A percentile compares a stretch with the other conserved stretches of the same genome.
phyloP scores from a whole-genome alignment of 2,113 vertebrate species.

The Microtus montanus region DNA sequence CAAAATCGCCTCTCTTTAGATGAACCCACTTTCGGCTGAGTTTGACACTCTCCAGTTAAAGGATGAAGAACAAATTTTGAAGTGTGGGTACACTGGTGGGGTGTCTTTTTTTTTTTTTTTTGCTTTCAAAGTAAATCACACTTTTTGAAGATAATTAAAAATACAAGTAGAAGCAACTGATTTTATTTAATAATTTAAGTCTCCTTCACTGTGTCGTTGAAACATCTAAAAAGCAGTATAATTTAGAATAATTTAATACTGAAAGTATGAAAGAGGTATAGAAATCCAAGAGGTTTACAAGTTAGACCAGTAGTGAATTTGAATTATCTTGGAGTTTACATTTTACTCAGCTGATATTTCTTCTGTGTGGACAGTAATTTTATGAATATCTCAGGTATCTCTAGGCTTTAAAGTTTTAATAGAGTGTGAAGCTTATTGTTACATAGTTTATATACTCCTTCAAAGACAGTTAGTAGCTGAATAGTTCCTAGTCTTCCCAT shows the following conservation, averaged over 20 bases:
- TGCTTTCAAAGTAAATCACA: conserved; percentile 72
- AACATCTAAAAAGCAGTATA: conserved; percentile 76
- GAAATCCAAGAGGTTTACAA: conserved; percentile 74
- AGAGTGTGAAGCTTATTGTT: conserved; percentile 65
- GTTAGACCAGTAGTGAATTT: conserved; percentile 74
- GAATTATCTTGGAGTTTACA: conserved; percentile 43
- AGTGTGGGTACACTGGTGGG: conserved; percentile 74
- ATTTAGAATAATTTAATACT: conserved; percentile 78
- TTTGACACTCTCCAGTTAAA: conserved; percentile 74
- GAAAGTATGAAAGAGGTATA: conserved; percentile 60
- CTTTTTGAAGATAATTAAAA: conserved; percentile 84
- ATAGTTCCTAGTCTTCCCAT: conserved; percentile 32
- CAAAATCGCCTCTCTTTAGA: conserved; percentile 16
- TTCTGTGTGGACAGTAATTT: conserved; percentile 57
- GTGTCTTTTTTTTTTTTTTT: conserved; percentile 75
- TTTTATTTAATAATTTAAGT: conserved; percentile 83
- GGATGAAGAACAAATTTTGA: conserved; percentile 83
- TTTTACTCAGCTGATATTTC: conserved; percentile 61
- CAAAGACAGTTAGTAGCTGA: conserved; percentile 54
- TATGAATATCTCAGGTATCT: conserved; percentile 42
- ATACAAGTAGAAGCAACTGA: conserved; percentile 80
- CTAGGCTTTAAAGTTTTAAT: conserved; percentile 52
- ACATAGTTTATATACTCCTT: conserved; percentile 61
- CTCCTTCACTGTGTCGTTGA: conserved; percentile 83
- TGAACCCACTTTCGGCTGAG: conserved; percentile 68